phyloP scores from a whole-genome alignment of 2,797 vertebrate genomes.

The Cryptoprocta ferox region DNA sequence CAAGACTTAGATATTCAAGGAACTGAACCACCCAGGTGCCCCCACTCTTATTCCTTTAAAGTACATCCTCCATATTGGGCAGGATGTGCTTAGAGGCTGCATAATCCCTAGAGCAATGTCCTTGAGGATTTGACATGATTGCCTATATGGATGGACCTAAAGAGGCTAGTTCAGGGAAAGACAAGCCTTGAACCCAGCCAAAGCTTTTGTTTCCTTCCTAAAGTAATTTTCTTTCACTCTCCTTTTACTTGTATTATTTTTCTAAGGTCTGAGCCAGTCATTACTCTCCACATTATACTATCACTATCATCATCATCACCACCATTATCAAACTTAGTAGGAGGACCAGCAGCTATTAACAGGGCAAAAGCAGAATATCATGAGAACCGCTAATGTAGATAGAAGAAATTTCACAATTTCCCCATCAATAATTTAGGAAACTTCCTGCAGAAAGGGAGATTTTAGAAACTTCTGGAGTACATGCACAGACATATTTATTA shows the following conservation, averaged over 20 bases:
- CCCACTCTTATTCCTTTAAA: conserved; percentile 30
- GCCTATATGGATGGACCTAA: not conserved
- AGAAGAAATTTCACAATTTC: conserved; percentile 21
- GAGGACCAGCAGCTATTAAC: conserved; percentile 11
- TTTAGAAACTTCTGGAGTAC: conserved; percentile 34
- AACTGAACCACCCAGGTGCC: too few species aligned
- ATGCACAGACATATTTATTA: not conserved
- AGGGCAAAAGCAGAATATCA: conserved; percentile 25
- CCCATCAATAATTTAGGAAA: conserved; percentile 10
- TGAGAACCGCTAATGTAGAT: not conserved
- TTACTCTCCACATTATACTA: conserved; percentile 27
- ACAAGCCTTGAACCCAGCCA: not conserved
- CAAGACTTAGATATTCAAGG: too few species aligned
- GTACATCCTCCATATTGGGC: not conserved
- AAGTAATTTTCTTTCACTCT: not conserved
- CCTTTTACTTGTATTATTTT: not conserved
- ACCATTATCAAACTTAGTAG: not conserved
- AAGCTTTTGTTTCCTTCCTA: conserved; percentile 33
- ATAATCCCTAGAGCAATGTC: not conserved
- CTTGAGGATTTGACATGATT: not conserved
- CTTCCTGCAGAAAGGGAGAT: conserved; percentile 22
- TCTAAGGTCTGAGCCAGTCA: not conserved
- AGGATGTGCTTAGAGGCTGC: conserved; percentile 24
- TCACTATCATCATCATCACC: not conserved
- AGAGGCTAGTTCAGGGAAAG: conserved; percentile 46